Conservation (phyloP, 1,140 invertebrate genomes). For the Drosophila aff. region DNA sequence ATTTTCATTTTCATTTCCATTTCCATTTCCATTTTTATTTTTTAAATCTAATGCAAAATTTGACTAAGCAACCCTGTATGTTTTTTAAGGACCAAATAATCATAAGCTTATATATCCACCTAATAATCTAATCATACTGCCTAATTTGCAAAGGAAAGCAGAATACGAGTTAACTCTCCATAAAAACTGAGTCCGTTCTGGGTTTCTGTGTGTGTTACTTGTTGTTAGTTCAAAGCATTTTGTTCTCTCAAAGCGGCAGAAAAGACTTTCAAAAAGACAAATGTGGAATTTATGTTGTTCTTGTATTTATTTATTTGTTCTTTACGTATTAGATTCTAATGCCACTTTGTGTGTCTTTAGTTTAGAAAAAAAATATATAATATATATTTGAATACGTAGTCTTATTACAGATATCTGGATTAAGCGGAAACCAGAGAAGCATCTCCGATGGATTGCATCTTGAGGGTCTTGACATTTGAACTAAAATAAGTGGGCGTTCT, state of each 20-base stretch:
- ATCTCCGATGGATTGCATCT: conserved; percentile 4
- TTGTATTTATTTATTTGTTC: conserved; percentile 39
- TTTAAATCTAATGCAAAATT: conserved; percentile 75
- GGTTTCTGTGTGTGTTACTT: conserved; percentile 12
- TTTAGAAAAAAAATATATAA: conserved; percentile 17
- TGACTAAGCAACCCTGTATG: conserved; percentile 82
- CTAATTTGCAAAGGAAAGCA: conserved; percentile 38
- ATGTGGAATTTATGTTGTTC: conserved; percentile 12
- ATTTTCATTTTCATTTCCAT: neutral
- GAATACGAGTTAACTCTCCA: conserved; percentile 7
- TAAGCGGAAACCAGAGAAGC: conserved; percentile 17
- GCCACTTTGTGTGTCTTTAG: conserved; percentile 53
- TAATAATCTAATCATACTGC: conserved; percentile 46
- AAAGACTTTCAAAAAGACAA: conserved; percentile 9
- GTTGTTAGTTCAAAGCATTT: conserved; percentile 1
- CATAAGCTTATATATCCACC: conserved; percentile 59
- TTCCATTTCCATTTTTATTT: conserved; percentile 7
- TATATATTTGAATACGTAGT: conserved; percentile 17
- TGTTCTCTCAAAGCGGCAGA: conserved; percentile 27
- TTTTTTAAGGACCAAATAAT: conserved; percentile 69
- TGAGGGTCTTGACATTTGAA: conserved; percentile 6
- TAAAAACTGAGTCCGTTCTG: conserved; percentile 10
- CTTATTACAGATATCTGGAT: conserved; percentile 41
- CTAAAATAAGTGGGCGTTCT: conserved; percentile 20
- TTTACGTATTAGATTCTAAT: conserved; percentile 50